These are phyloP conservation scores for Bursaphelenchus mucronatus DNA, from an alignment of 1,140 invertebrate genomes.

Conservation along the genomic window DNA sequence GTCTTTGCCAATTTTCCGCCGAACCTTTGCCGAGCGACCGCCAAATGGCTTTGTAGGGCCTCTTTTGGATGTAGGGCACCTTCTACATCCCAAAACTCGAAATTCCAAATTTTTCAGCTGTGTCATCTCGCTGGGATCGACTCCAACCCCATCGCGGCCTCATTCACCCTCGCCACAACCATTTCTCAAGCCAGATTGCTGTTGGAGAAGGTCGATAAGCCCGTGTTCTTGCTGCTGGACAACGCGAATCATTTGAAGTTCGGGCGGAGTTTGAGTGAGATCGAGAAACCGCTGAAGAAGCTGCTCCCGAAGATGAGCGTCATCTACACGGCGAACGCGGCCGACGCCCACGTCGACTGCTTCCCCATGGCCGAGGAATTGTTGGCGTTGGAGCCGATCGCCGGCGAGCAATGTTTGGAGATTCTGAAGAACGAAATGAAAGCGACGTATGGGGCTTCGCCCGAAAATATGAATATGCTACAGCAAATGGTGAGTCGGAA, in stretches of 20 bases:
- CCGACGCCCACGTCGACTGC: constrained; percentile 20
- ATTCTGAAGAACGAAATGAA: constrained; percentile 24
- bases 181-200: constrained; percentile 39
- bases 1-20: no score
- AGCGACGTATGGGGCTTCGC: background rate
- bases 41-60: background rate
- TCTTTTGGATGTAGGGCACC: background rate
- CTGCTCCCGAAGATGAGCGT: constrained; percentile 40
- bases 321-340: constrained; percentile 32
- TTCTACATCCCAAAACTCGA: no score
- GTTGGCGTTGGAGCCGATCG: constrained; percentile 27
- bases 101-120: constrained; percentile 19
- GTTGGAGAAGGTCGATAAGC: constrained; percentile 20
- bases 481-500: background rate
- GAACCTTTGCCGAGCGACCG: no score
- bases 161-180: constrained; percentile 37
- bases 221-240: constrained; percentile 42
- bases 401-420: constrained; percentile 29
- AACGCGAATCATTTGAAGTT: constrained; percentile 40
- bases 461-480: background rate
- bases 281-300: constrained; percentile 35
- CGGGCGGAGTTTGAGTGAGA: constrained; percentile 33
- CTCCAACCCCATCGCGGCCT: constrained; percentile 6
- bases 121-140: constrained; percentile 24
- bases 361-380: constrained; percentile 35